Percentiles rank a stretch among this genome's conserved stretches.
Evolutionary conservation across 2,888 invertebrate genomes (phyloP).

Genomic region (Incurvaria masculella): DNA sequence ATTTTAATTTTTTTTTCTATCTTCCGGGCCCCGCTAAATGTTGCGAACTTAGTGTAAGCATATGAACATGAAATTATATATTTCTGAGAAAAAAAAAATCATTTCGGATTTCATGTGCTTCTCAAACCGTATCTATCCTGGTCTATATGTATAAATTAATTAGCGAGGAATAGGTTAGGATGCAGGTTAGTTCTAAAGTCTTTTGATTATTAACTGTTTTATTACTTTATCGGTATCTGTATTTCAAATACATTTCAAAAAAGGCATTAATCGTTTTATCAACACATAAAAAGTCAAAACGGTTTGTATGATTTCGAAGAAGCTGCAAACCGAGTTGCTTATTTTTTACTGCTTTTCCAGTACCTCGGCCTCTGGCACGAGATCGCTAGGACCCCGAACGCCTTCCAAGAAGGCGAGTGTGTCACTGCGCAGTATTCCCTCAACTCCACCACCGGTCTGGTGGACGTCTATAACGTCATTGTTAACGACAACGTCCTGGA

Average conservation of each 20-base stretch:
- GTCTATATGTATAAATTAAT: too few species aligned
- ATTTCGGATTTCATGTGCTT: too few species aligned
- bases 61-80: too few species aligned
- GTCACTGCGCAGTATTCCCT: constrained; percentile 20
- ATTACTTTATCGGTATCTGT: background rate
- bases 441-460: constrained; percentile 15
- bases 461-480: constrained; percentile 18
- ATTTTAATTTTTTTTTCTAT: too few species aligned
- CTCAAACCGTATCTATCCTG: too few species aligned
- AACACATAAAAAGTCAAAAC: background rate
- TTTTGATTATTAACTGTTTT: background rate
- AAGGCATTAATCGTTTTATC: background rate
- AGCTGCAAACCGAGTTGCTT: too few species aligned
- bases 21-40: too few species aligned
- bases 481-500: constrained; percentile 16
- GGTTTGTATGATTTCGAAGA: background rate
- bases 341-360: constrained; percentile 17
- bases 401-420: constrained; percentile 24
- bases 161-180: too few species aligned
- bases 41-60: too few species aligned
- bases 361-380: constrained; percentile 24
- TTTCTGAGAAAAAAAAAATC: too few species aligned
- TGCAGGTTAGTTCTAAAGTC: background rate
- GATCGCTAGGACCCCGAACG: constrained; percentile 22
- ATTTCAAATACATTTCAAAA: background rate